These are phyloP conservation scores for Cerceris ruficornis DNA, from an alignment of 2,888 invertebrate species.

Conservation along the genomic window DNA sequence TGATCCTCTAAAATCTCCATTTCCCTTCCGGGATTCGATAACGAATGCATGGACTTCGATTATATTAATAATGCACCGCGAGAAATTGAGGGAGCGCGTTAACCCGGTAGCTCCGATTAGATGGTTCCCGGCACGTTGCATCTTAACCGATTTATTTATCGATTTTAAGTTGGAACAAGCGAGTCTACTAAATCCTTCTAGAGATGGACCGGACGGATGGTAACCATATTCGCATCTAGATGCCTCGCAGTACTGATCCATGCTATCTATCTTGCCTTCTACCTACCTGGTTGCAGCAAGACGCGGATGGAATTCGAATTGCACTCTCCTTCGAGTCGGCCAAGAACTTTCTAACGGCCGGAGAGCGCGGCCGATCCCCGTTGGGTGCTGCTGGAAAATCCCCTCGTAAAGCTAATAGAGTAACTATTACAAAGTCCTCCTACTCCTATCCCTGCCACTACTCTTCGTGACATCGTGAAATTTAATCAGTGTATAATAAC, in stretches of 20 bases:
- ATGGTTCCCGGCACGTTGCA: neutral
- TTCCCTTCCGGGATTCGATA: neutral
- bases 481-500: constrained; percentile 58
- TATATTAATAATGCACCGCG: neutral
- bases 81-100: neutral
- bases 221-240: constrained; percentile 47
- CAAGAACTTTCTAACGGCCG: constrained; percentile 64
- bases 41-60: neutral
- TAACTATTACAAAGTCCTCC: constrained; percentile 39
- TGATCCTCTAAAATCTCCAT: too few species aligned
- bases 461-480: constrained; percentile 42
- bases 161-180: constrained; percentile 15
- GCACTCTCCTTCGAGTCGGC: constrained; percentile 48
- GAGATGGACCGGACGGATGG: constrained; percentile 31
- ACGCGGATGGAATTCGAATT: constrained; percentile 68
- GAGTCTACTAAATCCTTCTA: constrained; percentile 33
- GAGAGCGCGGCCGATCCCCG: constrained; percentile 42
- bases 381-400: constrained; percentile 61
- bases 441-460: neutral
- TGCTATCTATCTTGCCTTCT: constrained; percentile 47
- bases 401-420: constrained; percentile 51
- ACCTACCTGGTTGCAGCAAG: constrained; percentile 39
- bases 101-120: neutral
- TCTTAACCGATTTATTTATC: constrained; percentile 37
- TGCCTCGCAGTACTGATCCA: constrained; percentile 44